Evolutionary conservation across 2,113 vertebrate species (phyloP).

Genomic region (Zingel zingel): DNA sequence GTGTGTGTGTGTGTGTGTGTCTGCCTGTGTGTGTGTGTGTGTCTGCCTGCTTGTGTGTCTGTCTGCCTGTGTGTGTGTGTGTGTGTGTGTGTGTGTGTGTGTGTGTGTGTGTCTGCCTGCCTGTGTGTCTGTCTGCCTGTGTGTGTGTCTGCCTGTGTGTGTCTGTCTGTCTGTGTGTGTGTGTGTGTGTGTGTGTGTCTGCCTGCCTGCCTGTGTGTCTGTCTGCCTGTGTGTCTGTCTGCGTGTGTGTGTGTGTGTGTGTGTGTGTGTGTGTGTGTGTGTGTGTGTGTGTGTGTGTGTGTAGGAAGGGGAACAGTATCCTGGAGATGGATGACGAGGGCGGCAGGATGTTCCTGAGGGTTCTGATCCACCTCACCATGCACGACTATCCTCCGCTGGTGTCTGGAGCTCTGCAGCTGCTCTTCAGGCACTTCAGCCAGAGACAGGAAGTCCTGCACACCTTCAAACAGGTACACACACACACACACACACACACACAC

Average conservation of each 20-base stretch:
- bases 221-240: too few species aligned
- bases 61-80: too few species aligned
- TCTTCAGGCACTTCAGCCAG: conserved; percentile 99
- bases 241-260: background rate
- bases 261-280: background rate
- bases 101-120: too few species aligned
- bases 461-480: conserved; percentile 93
- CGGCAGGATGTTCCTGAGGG: conserved; percentile 94
- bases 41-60: too few species aligned
- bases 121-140: too few species aligned
- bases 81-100: too few species aligned
- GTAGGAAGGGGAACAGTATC: conserved; percentile 94
- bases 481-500: background rate
- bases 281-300: conserved; percentile 6
- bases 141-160: conserved; percentile 1
- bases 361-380: conserved; percentile 96
- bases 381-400: conserved; percentile 94
- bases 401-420: conserved; percentile 94
- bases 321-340: conserved; percentile 98
- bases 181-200: too few species aligned
- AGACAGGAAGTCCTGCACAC: conserved; percentile 96
- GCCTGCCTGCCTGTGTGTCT: too few species aligned
- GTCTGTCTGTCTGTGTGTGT: conserved; percentile 6
- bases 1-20: too few species aligned
- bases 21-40: too few species aligned